Base-by-base conservation (phyloP, 2,888 invertebrate genomes). In the Leptopilina myrica region DNA sequence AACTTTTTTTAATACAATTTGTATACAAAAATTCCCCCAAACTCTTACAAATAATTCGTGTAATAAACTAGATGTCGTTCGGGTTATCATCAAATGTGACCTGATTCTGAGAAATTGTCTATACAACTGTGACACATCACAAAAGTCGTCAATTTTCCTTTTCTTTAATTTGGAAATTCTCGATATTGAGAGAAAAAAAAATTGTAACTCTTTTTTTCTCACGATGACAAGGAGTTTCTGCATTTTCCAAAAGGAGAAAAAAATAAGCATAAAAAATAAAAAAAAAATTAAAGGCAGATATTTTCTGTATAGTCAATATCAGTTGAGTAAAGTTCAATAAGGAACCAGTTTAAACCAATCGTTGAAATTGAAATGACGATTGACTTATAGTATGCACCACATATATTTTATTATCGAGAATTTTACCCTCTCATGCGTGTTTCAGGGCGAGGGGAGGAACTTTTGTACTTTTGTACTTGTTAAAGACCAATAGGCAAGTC, bases 291-390 rank as follows among this genome's bases (percentile, higher is more conserved):
- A 49, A 49, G 56, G 56, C 4, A 40, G 56, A 49, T 56, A 73
- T 56, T 73, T 56, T 56, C n/a, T 53, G 33, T 73, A 33, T 33
- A n/a, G 73, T 26, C 26, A 26, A 73, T 69, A 69, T 73, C 73
- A 33, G n/a, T 73, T 33, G 73, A 40, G 73, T 73, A 73, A 73
- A 73, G 73, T 73, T 73, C 73, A 73, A 40, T 33, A 14, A 56
- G 73, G 73, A 73, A 56, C 73, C 56, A 73, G 73, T 40, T 59
- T 4, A n/a, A 73, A 56, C 56, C 56, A 56, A 56, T 33, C 53
- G 9, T 73, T 53, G 73, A 56, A 69, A 69, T 69, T 33, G 3
- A 73, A 73, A 26, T 73, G 26, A 53, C 33, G 20, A 26, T 64
- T 26, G 64, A 49, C 46, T 7, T 73, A 62, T 15, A 0, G 5